Evolutionary conservation across 92 coral and sea anemone species (phyloP).

Genomic region (Palythoa grandiflora): DNA sequence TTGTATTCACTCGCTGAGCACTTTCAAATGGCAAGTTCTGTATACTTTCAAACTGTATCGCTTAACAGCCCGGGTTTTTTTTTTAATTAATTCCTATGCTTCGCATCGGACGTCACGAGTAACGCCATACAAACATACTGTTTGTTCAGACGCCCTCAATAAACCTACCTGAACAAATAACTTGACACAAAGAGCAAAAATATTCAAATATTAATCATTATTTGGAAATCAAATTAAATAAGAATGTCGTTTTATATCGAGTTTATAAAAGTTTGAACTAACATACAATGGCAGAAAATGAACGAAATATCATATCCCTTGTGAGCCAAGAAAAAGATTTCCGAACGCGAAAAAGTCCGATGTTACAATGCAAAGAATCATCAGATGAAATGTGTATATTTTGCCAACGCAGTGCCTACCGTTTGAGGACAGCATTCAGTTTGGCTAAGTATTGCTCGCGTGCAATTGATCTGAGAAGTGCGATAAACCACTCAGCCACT

Average conservation of each 20-base stretch:
- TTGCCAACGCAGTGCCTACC: too few species aligned
- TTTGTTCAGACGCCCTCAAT: background rate
- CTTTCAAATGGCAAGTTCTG: background rate
- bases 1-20: background rate
- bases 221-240: background rate
- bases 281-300: background rate
- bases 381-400: too few species aligned
- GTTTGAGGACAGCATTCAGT: too few species aligned
- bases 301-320: background rate
- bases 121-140: background rate
- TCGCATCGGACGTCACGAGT: too few species aligned
- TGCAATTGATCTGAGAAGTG: too few species aligned
- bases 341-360: too few species aligned
- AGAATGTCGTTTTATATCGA: background rate
- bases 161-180: background rate
- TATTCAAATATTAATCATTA: conserved; percentile 1
- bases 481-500: too few species aligned
- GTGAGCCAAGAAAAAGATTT: background rate
- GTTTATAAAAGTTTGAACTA: background rate
- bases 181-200: background rate
- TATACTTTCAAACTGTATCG: background rate
- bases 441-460: too few species aligned
- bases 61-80: too few species aligned
- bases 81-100: background rate
- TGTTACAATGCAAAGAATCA: too few species aligned